phyloP scores from a whole-genome alignment of 2,888 invertebrate species.

The Thyatira batis region DNA sequence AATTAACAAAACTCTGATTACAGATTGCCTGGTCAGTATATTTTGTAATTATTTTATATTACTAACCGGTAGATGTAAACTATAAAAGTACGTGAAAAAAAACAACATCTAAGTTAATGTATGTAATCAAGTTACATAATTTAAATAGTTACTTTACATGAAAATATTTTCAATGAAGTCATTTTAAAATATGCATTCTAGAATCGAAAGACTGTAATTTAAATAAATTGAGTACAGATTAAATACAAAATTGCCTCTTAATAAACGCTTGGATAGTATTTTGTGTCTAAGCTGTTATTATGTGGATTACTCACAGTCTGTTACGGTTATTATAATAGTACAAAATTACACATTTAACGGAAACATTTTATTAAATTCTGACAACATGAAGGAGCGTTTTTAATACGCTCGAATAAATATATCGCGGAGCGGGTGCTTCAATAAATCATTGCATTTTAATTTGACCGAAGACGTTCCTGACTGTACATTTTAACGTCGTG shows the following conservation, averaged over 20 bases:
- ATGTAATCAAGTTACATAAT: slow-evolving; percentile 19
- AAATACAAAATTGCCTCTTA: slow-evolving; percentile 64
- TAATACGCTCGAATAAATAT: not conserved
- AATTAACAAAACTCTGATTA: no score
- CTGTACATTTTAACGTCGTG: slow-evolving; percentile 52
- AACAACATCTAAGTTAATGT: no score
- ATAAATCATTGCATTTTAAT: slow-evolving; percentile 70
- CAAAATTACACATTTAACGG: slow-evolving; percentile 28
- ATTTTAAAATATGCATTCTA: slow-evolving; percentile 5
- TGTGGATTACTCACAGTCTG: slow-evolving; percentile 23
- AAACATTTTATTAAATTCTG: slow-evolving; percentile 13
- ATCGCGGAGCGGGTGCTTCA: slow-evolving; percentile 7
- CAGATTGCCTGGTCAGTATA: no score
- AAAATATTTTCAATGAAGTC: not conserved
- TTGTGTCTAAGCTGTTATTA: slow-evolving; percentile 51
- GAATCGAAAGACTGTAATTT: slow-evolving; percentile 49
- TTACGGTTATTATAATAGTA: slow-evolving; percentile 23
- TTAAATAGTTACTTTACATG: not conserved
- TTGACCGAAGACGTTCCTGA: slow-evolving; percentile 57
- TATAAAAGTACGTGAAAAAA: no score
- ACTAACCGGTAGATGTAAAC: no score
- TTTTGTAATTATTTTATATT: no score
- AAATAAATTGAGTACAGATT: slow-evolving; percentile 61
- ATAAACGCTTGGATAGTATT: slow-evolving; percentile 45
- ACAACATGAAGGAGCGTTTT: slow-evolving; percentile 10